Evolutionary conservation across 2,888 invertebrate genomes (phyloP).

Genomic region (Shargacucullia verbasci): DNA sequence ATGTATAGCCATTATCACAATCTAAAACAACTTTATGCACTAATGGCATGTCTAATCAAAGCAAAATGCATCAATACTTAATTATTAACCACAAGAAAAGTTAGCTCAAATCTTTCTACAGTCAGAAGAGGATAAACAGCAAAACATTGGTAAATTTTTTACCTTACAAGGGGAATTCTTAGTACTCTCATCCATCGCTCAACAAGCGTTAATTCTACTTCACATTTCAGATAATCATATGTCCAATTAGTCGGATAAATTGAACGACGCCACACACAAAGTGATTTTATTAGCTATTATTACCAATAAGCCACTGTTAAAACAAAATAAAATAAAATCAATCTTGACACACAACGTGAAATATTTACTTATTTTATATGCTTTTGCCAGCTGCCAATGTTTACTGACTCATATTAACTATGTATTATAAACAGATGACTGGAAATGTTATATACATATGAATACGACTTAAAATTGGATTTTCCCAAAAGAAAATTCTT

Average conservation of each 20-base stretch:
- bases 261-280: constrained; percentile 79
- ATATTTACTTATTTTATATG: constrained; percentile 79
- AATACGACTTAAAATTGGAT: constrained; percentile 50
- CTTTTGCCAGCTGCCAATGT: constrained; percentile 65
- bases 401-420: constrained; percentile 53
- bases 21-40: constrained; percentile 48
- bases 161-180: constrained; percentile 87
- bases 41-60: constrained; percentile 52
- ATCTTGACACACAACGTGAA: constrained; percentile 81
- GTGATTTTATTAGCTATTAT: constrained; percentile 83
- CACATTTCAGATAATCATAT: constrained; percentile 81
- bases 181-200: constrained; percentile 85
- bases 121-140: constrained; percentile 63
- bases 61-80: constrained; percentile 50
- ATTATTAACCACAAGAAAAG: constrained; percentile 52
- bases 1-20: constrained; percentile 42
- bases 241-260: constrained; percentile 73
- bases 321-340: constrained; percentile 86
- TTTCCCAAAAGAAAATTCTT: constrained; percentile 63
- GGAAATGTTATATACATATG: constrained; percentile 30
- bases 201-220: constrained; percentile 76
- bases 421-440: constrained; percentile 36
- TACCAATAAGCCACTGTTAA: constrained; percentile 85
- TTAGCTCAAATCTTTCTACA: constrained; percentile 59
- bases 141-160: constrained; percentile 76